Evolutionary conservation across 2,888 invertebrate species (phyloP), one percentile per base, ranked within the genome.

Genomic region (Gari tellinella): DNA sequence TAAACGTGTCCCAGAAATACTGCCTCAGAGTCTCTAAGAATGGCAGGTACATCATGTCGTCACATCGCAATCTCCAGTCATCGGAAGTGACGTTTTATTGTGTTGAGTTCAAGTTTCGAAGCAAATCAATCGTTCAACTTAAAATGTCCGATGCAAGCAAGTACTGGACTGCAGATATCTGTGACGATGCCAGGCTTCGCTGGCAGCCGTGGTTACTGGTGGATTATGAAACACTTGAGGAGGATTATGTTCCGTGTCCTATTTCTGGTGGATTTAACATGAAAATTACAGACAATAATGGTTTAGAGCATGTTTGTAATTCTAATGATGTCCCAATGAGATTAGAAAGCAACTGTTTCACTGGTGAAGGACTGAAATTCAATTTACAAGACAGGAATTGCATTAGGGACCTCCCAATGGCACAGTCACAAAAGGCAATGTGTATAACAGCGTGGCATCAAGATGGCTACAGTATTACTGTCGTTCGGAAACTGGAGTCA

Each of bases 221-320:
- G 7, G 81, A 84, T 12, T 83, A 75, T 48, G 53, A 67, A 19
- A 61, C 62, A 4, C 57, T 84, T 31, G 48, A 63, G 17, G 46
- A 69, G 12, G 86, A 86, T 14, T 86, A 83, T 62, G 58, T 74
- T 7, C 70, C 80, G 1, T 89, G 88, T 58, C 86, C 88, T 14
- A 80, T 90, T 43, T 67, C 74, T 17, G 89, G 88, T 3, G 89
- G 89, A 12, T 90, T 78, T 76, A 85, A 88, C 62, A 87, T 90
- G 83, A 86, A 87, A 55, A 77, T 84, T n/a, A 66, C 48, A 19
- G 78, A 82, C 49, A 63, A 72, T n/a, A 55, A 57, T 15, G 82
- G 80, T 1, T 46, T 67, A 2, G 80, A 77, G 15, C 86, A 84
- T 57, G 83, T 84, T 2, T 89, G 88, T 61, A 89, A 89, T 66